These are phyloP conservation scores for Lycocerus yunnanus DNA, from an alignment of 2,888 invertebrate species.

Conservation along the genomic window DNA sequence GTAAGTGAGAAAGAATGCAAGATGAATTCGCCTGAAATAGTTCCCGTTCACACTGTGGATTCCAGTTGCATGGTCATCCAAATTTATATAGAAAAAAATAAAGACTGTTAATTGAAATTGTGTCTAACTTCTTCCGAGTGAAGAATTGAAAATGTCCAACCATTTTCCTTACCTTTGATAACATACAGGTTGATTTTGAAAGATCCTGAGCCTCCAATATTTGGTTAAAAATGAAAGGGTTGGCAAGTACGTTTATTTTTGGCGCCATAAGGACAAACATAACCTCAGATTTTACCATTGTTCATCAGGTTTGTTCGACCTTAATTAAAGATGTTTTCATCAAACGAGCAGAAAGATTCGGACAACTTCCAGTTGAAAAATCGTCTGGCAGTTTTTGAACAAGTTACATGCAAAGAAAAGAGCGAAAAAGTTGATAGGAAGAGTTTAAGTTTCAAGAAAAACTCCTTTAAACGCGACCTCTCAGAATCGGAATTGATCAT, in stretches of 20 bases:
- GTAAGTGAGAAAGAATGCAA: slow-evolving; percentile 42
- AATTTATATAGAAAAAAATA: slow-evolving; percentile 48
- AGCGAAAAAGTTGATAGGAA: slow-evolving; percentile 27
- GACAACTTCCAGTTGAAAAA: slow-evolving; percentile 36
- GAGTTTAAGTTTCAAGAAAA: slow-evolving; percentile 26
- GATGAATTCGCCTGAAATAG: slow-evolving; percentile 48
- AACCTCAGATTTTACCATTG: not conserved
- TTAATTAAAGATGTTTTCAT: not conserved
- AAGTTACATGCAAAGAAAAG: slow-evolving; percentile 43
- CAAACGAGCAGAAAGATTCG: not conserved
- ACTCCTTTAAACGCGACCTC: slow-evolving; percentile 25
- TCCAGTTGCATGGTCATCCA: slow-evolving; percentile 53
- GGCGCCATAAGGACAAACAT: not conserved
- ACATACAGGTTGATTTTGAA: not conserved
- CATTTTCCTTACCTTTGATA: not conserved
- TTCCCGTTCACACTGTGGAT: slow-evolving; percentile 56
- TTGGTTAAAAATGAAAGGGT: not conserved
- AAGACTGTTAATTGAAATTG: not conserved
- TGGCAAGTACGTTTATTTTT: not conserved
- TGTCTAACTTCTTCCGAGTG: not conserved
- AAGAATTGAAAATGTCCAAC: not conserved
- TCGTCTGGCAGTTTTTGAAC: slow-evolving; percentile 50
- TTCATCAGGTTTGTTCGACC: not conserved
- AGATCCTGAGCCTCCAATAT: not conserved
- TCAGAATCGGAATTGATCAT: slow-evolving; percentile 47